Conservation (phyloP, 2,113 vertebrate species). For the Barnardius zonarius region DNA sequence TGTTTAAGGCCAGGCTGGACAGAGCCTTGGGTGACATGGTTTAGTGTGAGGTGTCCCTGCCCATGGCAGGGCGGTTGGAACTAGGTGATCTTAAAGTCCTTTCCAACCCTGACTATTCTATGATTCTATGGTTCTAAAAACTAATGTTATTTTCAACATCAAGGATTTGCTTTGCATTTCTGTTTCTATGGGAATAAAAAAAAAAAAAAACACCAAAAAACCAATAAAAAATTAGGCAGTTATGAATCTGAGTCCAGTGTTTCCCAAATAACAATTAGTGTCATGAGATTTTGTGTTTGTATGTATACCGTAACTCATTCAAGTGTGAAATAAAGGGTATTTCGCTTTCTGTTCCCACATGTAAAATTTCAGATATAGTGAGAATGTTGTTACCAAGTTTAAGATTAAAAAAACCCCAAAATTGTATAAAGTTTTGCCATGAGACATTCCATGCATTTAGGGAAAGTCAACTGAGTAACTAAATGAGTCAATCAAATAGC, state of each 20-base stretch:
- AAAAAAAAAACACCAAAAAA: neutral
- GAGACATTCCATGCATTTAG: neutral
- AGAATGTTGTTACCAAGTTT: neutral
- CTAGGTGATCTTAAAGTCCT: too few relatives aligned
- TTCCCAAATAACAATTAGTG: neutral
- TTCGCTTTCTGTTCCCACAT: neutral
- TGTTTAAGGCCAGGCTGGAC: too few relatives aligned
- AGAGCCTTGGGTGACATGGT: too few relatives aligned
- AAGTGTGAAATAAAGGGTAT: neutral
- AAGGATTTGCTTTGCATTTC: neutral
- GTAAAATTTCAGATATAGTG: neutral
- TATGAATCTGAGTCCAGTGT: neutral
- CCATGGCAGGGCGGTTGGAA: too few relatives aligned
- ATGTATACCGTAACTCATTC: neutral
- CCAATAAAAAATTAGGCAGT: neutral
- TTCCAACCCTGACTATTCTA: too few relatives aligned
- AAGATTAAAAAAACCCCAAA: neutral
- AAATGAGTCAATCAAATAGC: neutral
- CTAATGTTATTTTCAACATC: neutral
- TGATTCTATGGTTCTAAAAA: neutral
- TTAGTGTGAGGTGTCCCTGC: too few relatives aligned
- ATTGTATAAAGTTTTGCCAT: neutral
- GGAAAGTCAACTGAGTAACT: neutral
- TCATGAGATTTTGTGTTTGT: neutral
- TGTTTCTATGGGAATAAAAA: neutral